A percentile compares a stretch with the other conserved stretches of the same genome.
phyloP scores from a whole-genome alignment of 2,888 invertebrate species.

The Liodrosophila aerea region DNA sequence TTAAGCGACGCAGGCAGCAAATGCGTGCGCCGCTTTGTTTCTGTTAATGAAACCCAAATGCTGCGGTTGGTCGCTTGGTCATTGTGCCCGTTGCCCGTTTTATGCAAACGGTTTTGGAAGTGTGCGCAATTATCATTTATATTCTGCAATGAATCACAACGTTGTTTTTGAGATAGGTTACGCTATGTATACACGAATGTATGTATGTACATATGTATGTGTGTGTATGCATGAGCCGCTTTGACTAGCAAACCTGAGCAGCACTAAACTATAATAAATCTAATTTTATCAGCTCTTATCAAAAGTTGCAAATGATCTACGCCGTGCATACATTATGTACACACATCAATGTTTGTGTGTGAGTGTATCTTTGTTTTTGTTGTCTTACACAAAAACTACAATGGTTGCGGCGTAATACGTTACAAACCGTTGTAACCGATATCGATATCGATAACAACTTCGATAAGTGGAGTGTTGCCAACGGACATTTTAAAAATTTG shows the following conservation, averaged over 20 bases:
- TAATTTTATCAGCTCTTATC: conserved; percentile 65
- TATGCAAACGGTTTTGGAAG: conserved; percentile 43
- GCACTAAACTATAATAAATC: conserved; percentile 64
- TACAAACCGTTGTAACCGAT: conserved; percentile 5
- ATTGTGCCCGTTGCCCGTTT: conserved; percentile 16
- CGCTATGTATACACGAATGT: too few species aligned
- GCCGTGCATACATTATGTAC: conserved; percentile 41
- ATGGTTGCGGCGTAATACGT: conserved; percentile 51
- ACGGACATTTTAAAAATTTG: not conserved
- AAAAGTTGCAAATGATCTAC: conserved; percentile 58
- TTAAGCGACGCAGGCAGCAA: too few species aligned
- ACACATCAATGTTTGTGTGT: not conserved
- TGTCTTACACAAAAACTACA: not conserved
- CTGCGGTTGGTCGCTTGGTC: too few species aligned
- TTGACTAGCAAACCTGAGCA: conserved; percentile 8
- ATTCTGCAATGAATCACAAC: conserved; percentile 33
- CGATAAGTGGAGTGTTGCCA: not conserved
- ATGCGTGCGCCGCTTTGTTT: conserved; percentile 31
- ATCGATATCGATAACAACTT: conserved; percentile 29
- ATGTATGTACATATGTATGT: not conserved
- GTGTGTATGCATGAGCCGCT: too few species aligned
- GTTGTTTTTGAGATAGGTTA: conserved; percentile 11
- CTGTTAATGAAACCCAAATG: conserved; percentile 61
- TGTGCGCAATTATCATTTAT: conserved; percentile 42
- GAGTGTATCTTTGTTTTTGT: not conserved